A percentile compares a stretch with the other conserved stretches of the same genome.
Conservation (phyloP, 2,888 invertebrate genomes). For the Meghimatium bilineatum region DNA sequence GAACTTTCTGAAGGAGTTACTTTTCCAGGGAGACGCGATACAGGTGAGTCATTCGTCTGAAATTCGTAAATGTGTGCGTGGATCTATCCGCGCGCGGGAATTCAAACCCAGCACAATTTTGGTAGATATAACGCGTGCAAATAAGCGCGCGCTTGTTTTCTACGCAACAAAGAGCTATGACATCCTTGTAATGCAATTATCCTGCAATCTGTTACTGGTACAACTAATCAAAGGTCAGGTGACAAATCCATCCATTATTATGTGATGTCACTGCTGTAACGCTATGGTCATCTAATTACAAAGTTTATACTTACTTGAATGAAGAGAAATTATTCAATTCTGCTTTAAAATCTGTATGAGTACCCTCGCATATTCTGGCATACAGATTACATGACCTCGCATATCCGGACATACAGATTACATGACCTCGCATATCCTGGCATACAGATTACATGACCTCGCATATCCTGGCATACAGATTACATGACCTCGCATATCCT, state of each 20-base stretch:
- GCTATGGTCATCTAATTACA: neutral
- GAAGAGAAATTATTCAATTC: neutral
- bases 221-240: neutral
- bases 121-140: neutral
- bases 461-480: too few species aligned
- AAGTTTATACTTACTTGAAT: neutral
- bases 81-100: neutral
- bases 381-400: too few species aligned
- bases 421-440: too few species aligned
- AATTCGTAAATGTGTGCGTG: conserved; percentile 10
- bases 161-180: neutral
- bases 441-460: too few species aligned
- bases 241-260: neutral
- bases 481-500: too few species aligned
- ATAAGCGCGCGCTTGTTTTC: neutral
- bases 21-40: neutral
- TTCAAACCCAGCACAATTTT: neutral
- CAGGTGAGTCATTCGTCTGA: neutral
- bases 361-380: too few species aligned
- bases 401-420: too few species aligned
- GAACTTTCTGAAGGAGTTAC: neutral
- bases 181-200: neutral
- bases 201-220: neutral
- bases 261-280: neutral
- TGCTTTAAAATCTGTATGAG: neutral